Conservation (phyloP, 2,888 invertebrate species). For the Drosophila mettleri region DNA sequence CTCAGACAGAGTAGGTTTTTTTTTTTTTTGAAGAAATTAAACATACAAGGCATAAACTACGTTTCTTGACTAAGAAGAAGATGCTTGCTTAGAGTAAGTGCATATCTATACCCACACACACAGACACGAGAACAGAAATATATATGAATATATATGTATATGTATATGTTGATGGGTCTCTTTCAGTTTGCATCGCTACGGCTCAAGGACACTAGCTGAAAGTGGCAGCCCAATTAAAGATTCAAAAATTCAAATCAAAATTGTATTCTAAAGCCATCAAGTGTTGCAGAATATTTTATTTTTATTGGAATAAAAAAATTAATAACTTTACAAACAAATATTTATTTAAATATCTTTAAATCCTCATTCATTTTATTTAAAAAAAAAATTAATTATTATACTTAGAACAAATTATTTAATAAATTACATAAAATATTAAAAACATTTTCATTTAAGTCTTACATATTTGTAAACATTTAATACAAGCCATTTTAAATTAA, state of each 20-base stretch:
- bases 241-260: conserved; percentile 4
- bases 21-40: conserved; percentile 36
- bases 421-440: too few species aligned
- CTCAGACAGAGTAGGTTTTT: conserved; percentile 15
- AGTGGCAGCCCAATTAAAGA: neutral
- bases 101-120: conserved; percentile 25
- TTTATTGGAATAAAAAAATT: too few species aligned
- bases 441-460: too few species aligned
- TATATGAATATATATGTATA: conserved; percentile 5
- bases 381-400: too few species aligned
- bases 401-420: too few species aligned
- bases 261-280: neutral
- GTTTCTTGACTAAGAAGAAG: conserved; percentile 1
- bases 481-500: too few species aligned
- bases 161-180: conserved; percentile 14
- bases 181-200: conserved; percentile 20
- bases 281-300: too few species aligned
- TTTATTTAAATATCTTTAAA: too few species aligned
- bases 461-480: too few species aligned
- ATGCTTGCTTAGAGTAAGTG: conserved; percentile 24
- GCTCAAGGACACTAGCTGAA: conserved; percentile 24
- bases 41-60: conserved; percentile 6
- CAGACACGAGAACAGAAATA: conserved; percentile 8
- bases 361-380: too few species aligned
- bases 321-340: too few species aligned